A percentile compares a stretch with the other conserved stretches of the same genome.
phyloP scores from a whole-genome alignment of 2,888 invertebrate species.

The Chaetogeoica ovagalla region DNA sequence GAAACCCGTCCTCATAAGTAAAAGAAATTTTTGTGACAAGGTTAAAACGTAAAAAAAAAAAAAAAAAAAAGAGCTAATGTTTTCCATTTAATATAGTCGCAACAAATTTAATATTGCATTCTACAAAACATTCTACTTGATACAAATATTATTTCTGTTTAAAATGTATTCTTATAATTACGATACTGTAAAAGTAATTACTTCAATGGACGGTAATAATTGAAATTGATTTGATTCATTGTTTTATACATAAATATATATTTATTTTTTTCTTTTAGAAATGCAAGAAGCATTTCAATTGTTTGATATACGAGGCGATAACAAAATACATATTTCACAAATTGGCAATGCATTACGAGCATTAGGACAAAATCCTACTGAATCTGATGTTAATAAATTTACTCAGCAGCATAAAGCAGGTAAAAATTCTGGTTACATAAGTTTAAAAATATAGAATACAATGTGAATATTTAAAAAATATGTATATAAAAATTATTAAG shows the following conservation, averaged over 20 bases:
- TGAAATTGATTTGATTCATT: neutral
- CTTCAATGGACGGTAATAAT: constrained; percentile 44
- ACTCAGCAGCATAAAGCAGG: constrained; percentile 82
- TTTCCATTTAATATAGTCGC: neutral
- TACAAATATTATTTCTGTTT: neutral
- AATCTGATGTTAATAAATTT: constrained; percentile 97
- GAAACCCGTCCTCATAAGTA: constrained; percentile 30
- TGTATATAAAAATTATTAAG: neutral
- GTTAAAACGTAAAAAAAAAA: constrained; percentile 15
- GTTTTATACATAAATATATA: neutral
- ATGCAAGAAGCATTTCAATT: constrained; percentile 97
- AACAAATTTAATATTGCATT: neutral
- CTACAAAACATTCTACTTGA: neutral
- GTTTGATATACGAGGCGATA: constrained; percentile 97
- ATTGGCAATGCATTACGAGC: constrained; percentile 97
- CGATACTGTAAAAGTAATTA: constrained; percentile 47
- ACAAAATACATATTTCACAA: constrained; percentile 93
- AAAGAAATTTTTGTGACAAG: constrained; percentile 38
- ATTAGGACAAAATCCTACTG: constrained; percentile 97
- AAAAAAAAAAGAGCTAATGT: neutral
- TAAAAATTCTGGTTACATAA: constrained; percentile 54
- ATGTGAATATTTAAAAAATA: neutral
- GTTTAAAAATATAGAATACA: neutral
- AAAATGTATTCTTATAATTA: constrained; percentile 52
- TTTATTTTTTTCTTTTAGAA: constrained; percentile 63